These are phyloP conservation scores for Thripadectes ignobilis DNA, from an alignment of 2,797 vertebrate genomes.

Conservation along the genomic window DNA sequence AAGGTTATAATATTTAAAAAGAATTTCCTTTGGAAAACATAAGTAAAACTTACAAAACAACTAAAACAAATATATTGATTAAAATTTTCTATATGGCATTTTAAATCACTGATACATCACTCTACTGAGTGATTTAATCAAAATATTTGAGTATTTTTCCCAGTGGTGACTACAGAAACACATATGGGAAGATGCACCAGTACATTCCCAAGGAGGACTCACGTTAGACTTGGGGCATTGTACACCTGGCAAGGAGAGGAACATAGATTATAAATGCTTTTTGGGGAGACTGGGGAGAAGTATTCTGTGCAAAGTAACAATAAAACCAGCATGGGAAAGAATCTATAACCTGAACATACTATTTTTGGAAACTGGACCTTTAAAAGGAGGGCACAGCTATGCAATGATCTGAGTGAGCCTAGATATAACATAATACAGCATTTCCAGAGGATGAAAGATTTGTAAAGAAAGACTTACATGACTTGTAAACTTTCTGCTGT, in stretches of 20 bases:
- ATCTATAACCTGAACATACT: not conserved
- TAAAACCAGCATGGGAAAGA: not conserved
- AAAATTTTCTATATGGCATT: not conserved
- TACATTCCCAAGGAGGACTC: not conserved
- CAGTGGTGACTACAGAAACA: not conserved
- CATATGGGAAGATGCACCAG: not conserved
- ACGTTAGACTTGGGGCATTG: not conserved
- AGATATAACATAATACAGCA: not conserved
- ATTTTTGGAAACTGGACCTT: not conserved
- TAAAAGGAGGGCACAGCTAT: not conserved
- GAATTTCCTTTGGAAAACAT: not conserved
- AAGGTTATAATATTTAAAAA: not conserved
- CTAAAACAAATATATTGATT: not conserved
- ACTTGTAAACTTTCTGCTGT: slow-evolving; percentile 91
- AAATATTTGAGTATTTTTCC: not conserved
- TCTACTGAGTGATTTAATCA: not conserved
- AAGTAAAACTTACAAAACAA: not conserved
- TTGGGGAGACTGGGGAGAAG: fast-evolving
- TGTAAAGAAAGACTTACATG: slow-evolving; percentile 81
- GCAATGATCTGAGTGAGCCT: not conserved
- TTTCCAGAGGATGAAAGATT: not conserved
- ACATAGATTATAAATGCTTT: not conserved
- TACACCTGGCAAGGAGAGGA: not conserved
- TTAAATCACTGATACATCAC: not conserved
- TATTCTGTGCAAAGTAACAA: not conserved